These are phyloP conservation scores for Nomada fucata DNA, from an alignment of 2,888 invertebrate genomes.

Conservation along the genomic window DNA sequence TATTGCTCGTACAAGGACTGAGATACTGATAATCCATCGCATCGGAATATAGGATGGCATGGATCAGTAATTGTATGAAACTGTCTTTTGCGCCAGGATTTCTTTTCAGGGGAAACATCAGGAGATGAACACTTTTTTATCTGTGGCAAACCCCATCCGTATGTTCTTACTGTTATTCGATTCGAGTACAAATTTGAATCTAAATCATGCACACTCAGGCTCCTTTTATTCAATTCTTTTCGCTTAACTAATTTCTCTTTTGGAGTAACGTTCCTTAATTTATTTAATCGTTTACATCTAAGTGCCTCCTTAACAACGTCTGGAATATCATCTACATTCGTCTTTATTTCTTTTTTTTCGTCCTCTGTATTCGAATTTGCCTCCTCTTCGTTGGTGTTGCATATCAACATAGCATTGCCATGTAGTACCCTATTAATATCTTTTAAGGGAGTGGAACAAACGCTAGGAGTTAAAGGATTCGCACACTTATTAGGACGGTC, in stretches of 20 bases:
- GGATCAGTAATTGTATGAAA: slow-evolving; percentile 92
- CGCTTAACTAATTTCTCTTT: slow-evolving; percentile 70
- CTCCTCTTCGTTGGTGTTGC: slow-evolving; percentile 85
- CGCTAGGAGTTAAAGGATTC: slow-evolving; percentile 87
- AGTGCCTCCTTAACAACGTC: slow-evolving; percentile 84
- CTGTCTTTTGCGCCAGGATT: slow-evolving; percentile 82
- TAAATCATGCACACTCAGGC: slow-evolving; percentile 88
- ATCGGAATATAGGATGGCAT: slow-evolving; percentile 90
- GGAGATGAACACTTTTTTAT: slow-evolving; percentile 73
- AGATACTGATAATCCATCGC: slow-evolving; percentile 90
- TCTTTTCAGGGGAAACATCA: slow-evolving; percentile 80
- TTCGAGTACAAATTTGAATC: slow-evolving; percentile 87
- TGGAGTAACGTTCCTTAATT: slow-evolving; percentile 75
- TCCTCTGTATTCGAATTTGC: slow-evolving; percentile 48
- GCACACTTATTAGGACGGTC: slow-evolving; percentile 67
- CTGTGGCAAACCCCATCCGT: slow-evolving; percentile 84
- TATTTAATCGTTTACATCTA: slow-evolving; percentile 82
- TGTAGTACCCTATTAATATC: slow-evolving; percentile 90
- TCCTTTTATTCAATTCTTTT: slow-evolving; percentile 75
- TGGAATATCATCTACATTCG: slow-evolving; percentile 81
- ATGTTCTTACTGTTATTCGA: slow-evolving; percentile 86
- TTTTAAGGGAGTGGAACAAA: slow-evolving; percentile 92
- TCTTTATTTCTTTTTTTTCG: slow-evolving; percentile 50
- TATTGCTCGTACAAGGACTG: slow-evolving; percentile 90
- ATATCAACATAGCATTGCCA: slow-evolving; percentile 90